Conservation (phyloP, 2,113 vertebrate genomes). For the western clawed frog (Xenopus tropicalis) region DNA sequence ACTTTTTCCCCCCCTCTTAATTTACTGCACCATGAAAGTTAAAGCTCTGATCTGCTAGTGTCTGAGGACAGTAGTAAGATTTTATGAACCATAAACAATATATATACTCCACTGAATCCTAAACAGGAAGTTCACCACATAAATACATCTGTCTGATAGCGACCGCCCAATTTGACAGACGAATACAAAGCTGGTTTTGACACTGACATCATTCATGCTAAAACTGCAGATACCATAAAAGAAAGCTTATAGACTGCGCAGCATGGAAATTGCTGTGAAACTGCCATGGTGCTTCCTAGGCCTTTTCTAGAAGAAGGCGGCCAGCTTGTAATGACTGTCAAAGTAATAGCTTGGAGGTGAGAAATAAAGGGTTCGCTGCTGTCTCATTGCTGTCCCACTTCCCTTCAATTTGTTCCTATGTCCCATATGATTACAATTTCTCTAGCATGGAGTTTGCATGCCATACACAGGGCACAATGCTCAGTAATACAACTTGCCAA, state of each 20-base stretch:
- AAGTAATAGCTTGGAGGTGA: no score
- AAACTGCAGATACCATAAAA: slow-evolving; percentile 16
- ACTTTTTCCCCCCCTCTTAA: slow-evolving; percentile 51
- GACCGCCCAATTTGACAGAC: slow-evolving; percentile 19
- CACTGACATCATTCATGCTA: slow-evolving; percentile 24
- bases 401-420: no score
- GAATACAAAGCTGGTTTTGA: slow-evolving; percentile 32
- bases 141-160: slow-evolving; percentile 33
- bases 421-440: no score
- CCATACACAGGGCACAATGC: no score
- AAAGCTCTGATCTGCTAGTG: slow-evolving; percentile 53
- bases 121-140: slow-evolving; percentile 61
- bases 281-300: slow-evolving; percentile 44
- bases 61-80: slow-evolving; percentile 65
- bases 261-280: slow-evolving; percentile 3
- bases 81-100: slow-evolving; percentile 73
- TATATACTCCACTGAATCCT: slow-evolving; percentile 62
- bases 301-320: no score
- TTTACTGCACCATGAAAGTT: slow-evolving; percentile 71
- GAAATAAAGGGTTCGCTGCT: no score
- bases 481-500: no score
- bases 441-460: no score
- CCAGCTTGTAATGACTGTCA: no score
- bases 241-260: not conserved
- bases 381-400: no score